These are phyloP conservation scores for Microplitis demolitor DNA, from an alignment of 1,140 invertebrate species.

Conservation along the genomic window DNA sequence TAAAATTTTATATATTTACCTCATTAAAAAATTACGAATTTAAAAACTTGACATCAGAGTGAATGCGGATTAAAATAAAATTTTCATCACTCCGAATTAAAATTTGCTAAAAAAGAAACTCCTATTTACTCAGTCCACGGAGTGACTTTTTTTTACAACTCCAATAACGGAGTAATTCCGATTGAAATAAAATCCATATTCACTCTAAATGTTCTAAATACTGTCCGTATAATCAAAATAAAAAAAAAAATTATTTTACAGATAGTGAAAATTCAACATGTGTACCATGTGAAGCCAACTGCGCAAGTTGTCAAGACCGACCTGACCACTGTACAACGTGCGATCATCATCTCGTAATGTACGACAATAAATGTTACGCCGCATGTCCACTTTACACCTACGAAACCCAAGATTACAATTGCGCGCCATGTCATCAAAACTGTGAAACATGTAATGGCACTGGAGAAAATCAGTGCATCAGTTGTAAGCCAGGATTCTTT, in stretches of 20 bases:
- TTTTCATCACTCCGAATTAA: too few species aligned
- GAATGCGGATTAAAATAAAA: too few species aligned
- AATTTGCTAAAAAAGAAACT: too few species aligned
- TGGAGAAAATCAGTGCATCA: constrained; percentile 77
- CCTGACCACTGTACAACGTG: constrained; percentile 83
- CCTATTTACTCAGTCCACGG: too few species aligned
- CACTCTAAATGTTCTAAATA: too few species aligned
- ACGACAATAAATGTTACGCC: constrained; percentile 79
- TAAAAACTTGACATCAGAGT: too few species aligned
- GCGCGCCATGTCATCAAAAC: constrained; percentile 75
- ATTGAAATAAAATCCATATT: too few species aligned
- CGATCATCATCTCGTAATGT: constrained; percentile 80
- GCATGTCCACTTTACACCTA: constrained; percentile 80
- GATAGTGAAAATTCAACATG: constrained; percentile 76
- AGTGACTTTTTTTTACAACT: too few species aligned
- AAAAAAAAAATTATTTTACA: constrained; percentile 38
- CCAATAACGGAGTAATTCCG: too few species aligned
- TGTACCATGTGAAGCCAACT: constrained; percentile 79
- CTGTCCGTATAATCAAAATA: background rate
- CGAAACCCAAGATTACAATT: constrained; percentile 83
- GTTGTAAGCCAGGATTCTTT: constrained; percentile 72
- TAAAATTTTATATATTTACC: too few species aligned
- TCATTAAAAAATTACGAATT: too few species aligned
- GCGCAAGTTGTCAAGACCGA: constrained; percentile 78
- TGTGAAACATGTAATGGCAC: constrained; percentile 84